Evolutionary conservation across 53 echinoderm and acorn worm genomes (phyloP), one percentile per base, ranked within the genome.

Genomic region (Echinarachnius parma): DNA sequence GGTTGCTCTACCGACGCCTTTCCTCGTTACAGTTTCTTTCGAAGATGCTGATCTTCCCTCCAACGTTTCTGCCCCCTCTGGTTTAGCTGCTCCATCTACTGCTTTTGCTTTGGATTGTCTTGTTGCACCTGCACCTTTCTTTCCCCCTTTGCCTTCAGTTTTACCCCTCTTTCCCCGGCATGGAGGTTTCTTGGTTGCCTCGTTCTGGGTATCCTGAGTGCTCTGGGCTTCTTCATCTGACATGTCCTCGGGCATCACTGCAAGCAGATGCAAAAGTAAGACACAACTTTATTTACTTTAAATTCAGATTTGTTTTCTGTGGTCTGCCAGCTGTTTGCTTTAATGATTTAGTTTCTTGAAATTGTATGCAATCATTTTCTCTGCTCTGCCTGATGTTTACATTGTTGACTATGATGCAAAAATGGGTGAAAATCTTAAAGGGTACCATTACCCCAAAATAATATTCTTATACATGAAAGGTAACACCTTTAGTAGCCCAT

Each of bases 201-300:
- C 30, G 22, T 32, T 31, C 65, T 28, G 21, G 4, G 65, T 28
- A 2, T 44, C 46, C 22, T 44, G 46, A 15, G 65, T 29, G 11
- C 50, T 50, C 31, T 49, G 50, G 19, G 4, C 18, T 18, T 68
- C 52, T 9, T 68, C 52, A 22, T 68, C 68, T 1, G 68, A 68
- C 26, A 48, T 19, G 11, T 68, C 53, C 25, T 52, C 68, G 5
- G 68, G 68, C 52, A 50, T 68, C 16, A 68, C 68, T 68, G 34
- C 21, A 24, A 63, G 11, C 27, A 46, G 16, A 39, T 9, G 42
- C 42, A 39, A 39, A 39, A 39, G 13, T 39, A 39, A 16, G 19
- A 53, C 10, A 46, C 44, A 27, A 4, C 30, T 32, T 50, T 21
- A 4, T 21, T 23, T 15, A 49, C 18, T 5, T 0, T 4, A 18